Evolutionary conservation across 2,888 invertebrate species (phyloP).

Genomic region (Pandemis cinnamomeana): DNA sequence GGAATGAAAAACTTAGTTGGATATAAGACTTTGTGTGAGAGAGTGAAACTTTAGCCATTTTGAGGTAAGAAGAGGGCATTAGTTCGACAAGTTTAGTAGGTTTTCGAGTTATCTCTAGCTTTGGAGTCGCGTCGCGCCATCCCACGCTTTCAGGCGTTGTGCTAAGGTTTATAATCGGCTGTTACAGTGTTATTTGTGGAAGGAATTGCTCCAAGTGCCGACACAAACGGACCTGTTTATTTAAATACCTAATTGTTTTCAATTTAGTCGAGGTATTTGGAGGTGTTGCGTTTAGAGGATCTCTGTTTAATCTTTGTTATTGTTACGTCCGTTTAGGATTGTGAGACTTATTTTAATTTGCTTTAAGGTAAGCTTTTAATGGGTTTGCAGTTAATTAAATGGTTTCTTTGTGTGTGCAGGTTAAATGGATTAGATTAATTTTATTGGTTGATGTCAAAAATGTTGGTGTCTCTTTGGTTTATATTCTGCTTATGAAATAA

Average conservation of each 20-base stretch:
- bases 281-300: constrained; percentile 28
- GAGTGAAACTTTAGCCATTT: constrained; percentile 72
- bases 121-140: constrained; percentile 49
- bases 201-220: constrained; percentile 59
- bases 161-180: constrained; percentile 48
- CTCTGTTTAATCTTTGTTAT: constrained; percentile 27
- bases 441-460: too few species aligned
- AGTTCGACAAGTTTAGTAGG: constrained; percentile 78
- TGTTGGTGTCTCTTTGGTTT: too few species aligned
- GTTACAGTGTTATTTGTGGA: constrained; percentile 46
- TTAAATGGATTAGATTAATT: neutral
- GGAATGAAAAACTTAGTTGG: constrained; percentile 46
- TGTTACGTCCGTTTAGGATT: neutral
- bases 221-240: constrained; percentile 47
- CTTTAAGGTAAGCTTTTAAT: neutral
- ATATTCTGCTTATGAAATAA: too few species aligned
- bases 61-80: constrained; percentile 78
- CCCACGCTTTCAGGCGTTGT: constrained; percentile 46
- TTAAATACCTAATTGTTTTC: constrained; percentile 37
- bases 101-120: constrained; percentile 69
- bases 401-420: neutral
- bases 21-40: constrained; percentile 55
- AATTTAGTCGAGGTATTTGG: constrained; percentile 14
- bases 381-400: neutral
- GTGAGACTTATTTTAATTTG: neutral